These are phyloP conservation scores for Coilia nasus DNA, from an alignment of 2,797 vertebrate species.

Conservation along the genomic window DNA sequence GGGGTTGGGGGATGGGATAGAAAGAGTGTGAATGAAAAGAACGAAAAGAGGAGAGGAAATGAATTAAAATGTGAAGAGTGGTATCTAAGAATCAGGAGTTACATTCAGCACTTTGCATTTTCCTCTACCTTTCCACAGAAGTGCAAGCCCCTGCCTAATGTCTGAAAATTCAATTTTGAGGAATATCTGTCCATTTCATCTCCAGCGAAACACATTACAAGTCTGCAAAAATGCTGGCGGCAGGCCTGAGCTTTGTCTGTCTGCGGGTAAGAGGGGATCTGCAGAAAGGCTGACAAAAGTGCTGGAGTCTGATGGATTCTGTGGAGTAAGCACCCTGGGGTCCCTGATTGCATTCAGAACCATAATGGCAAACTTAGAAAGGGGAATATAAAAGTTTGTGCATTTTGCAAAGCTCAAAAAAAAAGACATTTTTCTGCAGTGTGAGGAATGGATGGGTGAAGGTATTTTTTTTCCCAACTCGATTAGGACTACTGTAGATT, in stretches of 20 bases:
- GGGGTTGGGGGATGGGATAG: too few species aligned
- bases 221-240: not conserved
- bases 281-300: constrained; percentile 24
- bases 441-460: not conserved
- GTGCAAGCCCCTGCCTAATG: constrained; percentile 1
- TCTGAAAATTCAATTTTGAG: constrained; percentile 39
- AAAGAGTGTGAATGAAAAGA: too few species aligned
- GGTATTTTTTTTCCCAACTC: not conserved
- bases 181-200: constrained; percentile 42
- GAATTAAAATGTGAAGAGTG: not conserved
- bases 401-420: not conserved
- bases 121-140: not conserved
- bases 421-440: not conserved
- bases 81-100: not conserved
- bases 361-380: constrained; percentile 27
- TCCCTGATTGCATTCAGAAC: constrained; percentile 12
- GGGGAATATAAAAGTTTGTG: constrained; percentile 11
- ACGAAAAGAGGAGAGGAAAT: not conserved
- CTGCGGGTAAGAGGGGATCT: not conserved
- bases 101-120: not conserved
- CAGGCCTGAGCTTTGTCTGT: not conserved
- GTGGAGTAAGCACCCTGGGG: constrained; percentile 10
- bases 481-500: too few species aligned
- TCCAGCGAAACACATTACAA: constrained; percentile 21
- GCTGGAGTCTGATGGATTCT: constrained; percentile 6